Conservation (phyloP, 2,888 invertebrate species). For the Hedychridium roseum region DNA sequence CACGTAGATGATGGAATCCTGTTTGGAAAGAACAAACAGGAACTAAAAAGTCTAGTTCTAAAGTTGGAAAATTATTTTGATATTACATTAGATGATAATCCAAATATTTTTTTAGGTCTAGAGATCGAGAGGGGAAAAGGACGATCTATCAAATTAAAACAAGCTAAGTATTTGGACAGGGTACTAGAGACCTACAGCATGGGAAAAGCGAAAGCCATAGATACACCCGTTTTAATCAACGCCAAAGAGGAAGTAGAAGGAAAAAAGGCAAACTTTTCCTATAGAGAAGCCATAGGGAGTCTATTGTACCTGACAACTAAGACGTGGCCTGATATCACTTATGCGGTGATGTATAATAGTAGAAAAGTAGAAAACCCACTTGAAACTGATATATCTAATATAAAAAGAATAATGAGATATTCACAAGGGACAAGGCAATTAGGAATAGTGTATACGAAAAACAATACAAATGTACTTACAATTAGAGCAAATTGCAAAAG, state of each 20-base stretch:
- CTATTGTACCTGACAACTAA: not conserved
- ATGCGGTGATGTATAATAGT: not conserved
- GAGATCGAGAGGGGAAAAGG: not conserved
- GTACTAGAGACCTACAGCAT: not conserved
- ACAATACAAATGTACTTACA: too few relatives aligned
- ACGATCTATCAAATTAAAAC: not conserved
- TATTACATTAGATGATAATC: not conserved
- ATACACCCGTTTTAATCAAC: not conserved
- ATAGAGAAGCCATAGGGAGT: not conserved
- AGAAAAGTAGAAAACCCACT: not conserved
- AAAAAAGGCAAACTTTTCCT: not conserved
- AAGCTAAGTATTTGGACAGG: not conserved
- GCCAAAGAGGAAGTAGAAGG: not conserved
- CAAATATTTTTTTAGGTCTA: not conserved
- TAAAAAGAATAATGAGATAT: slow-evolving; percentile 2
- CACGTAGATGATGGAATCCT: slow-evolving; percentile 22
- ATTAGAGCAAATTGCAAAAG: too few relatives aligned
- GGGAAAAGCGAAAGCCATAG: not conserved
- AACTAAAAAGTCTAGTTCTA: slow-evolving; percentile 9
- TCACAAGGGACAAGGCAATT: not conserved
- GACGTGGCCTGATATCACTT: slow-evolving; percentile 1
- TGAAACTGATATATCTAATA: not conserved
- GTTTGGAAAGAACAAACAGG: slow-evolving; percentile 10
- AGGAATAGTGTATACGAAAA: too few relatives aligned
- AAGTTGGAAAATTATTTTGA: slow-evolving; percentile 2